These are phyloP conservation scores for Hydractinia echinata DNA, from an alignment of 30 jellyfish, hydroid and myxozoan genomes.

Conservation along the genomic window DNA sequence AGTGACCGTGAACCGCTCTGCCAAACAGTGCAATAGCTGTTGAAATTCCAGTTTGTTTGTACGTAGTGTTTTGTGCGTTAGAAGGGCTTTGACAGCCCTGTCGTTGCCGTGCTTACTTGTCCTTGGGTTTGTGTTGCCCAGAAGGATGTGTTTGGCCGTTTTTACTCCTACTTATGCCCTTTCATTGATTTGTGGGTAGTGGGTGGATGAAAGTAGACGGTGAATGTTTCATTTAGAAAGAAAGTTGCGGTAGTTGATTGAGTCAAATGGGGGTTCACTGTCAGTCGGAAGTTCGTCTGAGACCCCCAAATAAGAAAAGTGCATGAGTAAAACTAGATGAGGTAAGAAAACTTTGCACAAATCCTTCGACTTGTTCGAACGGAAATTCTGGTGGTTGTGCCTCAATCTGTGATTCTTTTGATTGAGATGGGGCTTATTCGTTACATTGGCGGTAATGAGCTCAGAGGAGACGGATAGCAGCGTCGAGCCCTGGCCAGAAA, in stretches of 20 bases:
- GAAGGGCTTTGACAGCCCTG: no score
- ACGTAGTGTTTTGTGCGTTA: constrained; percentile 26
- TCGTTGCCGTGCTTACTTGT: neutral
- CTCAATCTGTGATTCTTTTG: constrained; percentile 31
- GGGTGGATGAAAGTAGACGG: constrained; percentile 3
- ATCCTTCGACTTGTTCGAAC: constrained; percentile 28
- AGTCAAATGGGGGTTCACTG: neutral
- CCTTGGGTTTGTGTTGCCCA: neutral
- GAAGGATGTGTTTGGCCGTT: neutral
- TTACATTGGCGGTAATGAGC: constrained; percentile 36
- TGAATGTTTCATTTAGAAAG: neutral
- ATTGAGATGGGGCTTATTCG: constrained; percentile 43
- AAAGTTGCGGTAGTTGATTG: neutral
- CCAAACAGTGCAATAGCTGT: constrained; percentile 19
- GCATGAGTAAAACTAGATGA: constrained; percentile 13
- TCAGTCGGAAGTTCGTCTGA: constrained; percentile 13
- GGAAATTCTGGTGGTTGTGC: constrained; percentile 34
- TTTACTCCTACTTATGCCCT: neutral
- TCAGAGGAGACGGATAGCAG: constrained; percentile 32
- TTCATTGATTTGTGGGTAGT: neutral
- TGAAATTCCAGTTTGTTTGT: neutral
- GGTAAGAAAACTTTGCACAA: constrained; percentile 36
- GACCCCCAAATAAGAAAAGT: constrained; percentile 25
- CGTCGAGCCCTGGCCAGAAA: constrained; percentile 58
- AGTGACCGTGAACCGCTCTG: neutral